These are phyloP conservation scores for Pleuronectes platessa DNA, from an alignment of 2,113 vertebrate genomes.

Conservation along the genomic window DNA sequence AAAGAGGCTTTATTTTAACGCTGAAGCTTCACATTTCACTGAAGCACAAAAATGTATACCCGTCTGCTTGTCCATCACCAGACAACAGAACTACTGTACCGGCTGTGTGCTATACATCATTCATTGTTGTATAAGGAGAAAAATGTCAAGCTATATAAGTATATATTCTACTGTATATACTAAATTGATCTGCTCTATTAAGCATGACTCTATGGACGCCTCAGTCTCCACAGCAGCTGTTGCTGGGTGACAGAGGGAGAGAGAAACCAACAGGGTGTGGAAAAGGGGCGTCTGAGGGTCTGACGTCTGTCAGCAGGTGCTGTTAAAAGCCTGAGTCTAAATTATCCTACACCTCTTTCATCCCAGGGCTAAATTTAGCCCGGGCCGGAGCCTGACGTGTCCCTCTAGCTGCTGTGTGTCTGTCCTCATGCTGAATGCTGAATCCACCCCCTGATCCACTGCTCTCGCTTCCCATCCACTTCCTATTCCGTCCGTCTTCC, in stretches of 20 bases:
- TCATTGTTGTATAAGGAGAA: no score
- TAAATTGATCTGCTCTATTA: conserved; percentile 7
- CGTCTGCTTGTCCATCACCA: no score
- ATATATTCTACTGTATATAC: not conserved
- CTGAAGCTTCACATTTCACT: no score
- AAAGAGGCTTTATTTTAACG: no score
- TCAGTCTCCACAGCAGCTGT: conserved; percentile 66
- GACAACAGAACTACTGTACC: not conserved
- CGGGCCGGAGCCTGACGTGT: conserved; percentile 39
- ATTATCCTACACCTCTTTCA: conserved; percentile 63
- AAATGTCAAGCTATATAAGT: not conserved
- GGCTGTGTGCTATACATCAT: not conserved
- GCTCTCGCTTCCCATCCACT: conserved; percentile 1
- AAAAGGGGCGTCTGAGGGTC: conserved; percentile 43
- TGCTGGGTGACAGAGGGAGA: conserved; percentile 57
- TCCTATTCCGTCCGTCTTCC: conserved; percentile 1
- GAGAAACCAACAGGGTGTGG: conserved; percentile 53
- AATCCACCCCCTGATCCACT: conserved; percentile 10
- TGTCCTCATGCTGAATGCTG: conserved; percentile 14
- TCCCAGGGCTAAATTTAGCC: conserved; percentile 70
- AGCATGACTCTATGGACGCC: conserved; percentile 36
- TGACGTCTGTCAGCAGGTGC: conserved; percentile 80
- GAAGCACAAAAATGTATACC: no score
- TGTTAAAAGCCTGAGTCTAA: conserved; percentile 69
- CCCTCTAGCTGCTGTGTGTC: conserved; percentile 21